Evolutionary conservation across 1,140 invertebrate genomes (phyloP).

Genomic region (Halesus radiatus): DNA sequence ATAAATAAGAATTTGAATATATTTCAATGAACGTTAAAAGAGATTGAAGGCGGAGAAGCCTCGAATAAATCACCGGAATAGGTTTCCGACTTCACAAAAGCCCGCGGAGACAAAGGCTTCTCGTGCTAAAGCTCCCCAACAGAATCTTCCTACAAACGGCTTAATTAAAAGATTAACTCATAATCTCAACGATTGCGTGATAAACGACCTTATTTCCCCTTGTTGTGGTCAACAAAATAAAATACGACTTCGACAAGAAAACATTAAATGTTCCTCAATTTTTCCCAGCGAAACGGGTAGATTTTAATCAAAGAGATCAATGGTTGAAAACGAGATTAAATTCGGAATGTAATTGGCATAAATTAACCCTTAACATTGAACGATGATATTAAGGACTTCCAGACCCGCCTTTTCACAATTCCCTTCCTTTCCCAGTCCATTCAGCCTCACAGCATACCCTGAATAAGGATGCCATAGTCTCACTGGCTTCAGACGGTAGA

Average conservation of each 20-base stretch:
- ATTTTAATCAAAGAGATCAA: background rate
- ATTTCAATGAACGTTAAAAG: background rate
- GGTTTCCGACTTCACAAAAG: slow-evolving; percentile 16
- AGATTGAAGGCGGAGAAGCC: background rate
- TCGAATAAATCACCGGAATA: slow-evolving; percentile 15
- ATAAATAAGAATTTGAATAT: background rate
- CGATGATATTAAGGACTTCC: too few species aligned
- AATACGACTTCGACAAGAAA: background rate
- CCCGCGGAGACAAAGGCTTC: background rate
- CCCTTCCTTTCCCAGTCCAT: too few species aligned
- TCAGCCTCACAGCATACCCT: too few species aligned
- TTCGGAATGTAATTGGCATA: background rate
- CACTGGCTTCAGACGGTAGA: too few species aligned
- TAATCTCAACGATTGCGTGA: background rate
- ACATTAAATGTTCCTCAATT: background rate
- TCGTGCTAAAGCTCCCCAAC: background rate
- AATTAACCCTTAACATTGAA: background rate
- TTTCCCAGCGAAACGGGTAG: background rate
- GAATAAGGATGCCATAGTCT: too few species aligned
- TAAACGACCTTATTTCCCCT: background rate
- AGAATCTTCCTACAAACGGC: background rate
- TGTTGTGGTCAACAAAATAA: background rate
- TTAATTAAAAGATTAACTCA: slow-evolving; percentile 18
- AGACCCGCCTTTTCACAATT: too few species aligned
- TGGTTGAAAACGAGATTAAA: background rate